These are phyloP conservation scores for Zosterops hypoxanthus DNA, from an alignment of 2,113 vertebrate species.

Conservation along the genomic window DNA sequence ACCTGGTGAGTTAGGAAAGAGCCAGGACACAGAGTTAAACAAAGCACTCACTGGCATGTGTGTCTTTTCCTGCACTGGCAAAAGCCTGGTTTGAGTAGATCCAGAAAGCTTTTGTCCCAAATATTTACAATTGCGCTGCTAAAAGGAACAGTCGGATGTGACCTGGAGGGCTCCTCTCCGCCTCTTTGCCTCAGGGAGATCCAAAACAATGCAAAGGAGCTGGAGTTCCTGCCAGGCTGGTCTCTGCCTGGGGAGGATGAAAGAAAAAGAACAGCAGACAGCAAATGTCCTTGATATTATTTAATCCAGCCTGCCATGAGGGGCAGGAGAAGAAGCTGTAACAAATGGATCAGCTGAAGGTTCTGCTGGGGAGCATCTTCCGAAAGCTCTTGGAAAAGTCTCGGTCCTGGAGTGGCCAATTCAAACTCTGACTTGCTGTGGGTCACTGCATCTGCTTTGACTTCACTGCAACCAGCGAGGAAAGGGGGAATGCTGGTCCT, in stretches of 20 bases:
- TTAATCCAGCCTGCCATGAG: not conserved
- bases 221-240: not conserved
- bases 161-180: constrained; percentile 1
- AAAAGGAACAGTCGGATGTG: not conserved
- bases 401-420: not conserved
- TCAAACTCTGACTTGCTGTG: not conserved
- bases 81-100: not conserved
- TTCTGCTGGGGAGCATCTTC: not conserved
- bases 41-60: not conserved
- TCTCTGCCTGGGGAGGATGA: not conserved
- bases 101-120: constrained; percentile 44
- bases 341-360: not conserved
- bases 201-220: constrained; percentile 2
- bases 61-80: not conserved
- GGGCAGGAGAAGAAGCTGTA: not conserved
- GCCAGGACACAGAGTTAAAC: not conserved
- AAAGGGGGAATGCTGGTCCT: not conserved
- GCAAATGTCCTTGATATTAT: constrained; percentile 1
- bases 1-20: not conserved
- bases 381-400: not conserved
- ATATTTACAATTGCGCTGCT: not conserved
- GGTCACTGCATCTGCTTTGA: not conserved
- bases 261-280: not conserved
- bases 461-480: not conserved
- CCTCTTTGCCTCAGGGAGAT: not conserved